These are phyloP conservation scores for Alcedo quadribrachys DNA, from an alignment of 2,797 vertebrate genomes.

Conservation along the genomic window DNA sequence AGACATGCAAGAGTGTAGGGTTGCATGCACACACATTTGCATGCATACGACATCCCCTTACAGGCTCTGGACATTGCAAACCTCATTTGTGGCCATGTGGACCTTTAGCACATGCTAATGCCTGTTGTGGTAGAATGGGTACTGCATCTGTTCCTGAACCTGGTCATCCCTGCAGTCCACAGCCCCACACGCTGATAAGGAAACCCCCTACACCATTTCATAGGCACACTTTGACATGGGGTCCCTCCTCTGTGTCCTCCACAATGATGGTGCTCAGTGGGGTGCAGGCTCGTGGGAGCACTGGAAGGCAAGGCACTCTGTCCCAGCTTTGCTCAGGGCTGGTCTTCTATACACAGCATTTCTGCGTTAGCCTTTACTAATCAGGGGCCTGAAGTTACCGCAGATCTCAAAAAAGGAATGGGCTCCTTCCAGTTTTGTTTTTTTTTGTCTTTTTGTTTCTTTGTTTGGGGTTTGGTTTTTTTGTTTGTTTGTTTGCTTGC, in stretches of 20 bases:
- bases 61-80: rapidly evolving
- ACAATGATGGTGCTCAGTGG: rapidly evolving
- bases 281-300: rapidly evolving
- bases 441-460: no score
- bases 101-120: rapidly evolving
- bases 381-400: neutral
- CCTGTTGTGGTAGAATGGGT: neutral
- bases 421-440: neutral
- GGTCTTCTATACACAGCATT: rapidly evolving
- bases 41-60: rapidly evolving
- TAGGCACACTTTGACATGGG: rapidly evolving
- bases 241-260: neutral
- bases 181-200: rapidly evolving
- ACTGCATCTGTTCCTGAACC: neutral
- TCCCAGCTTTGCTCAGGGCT: no score
- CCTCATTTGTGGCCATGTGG: neutral
- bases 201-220: neutral
- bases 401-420: neutral
- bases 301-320: neutral
- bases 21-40: rapidly evolving
- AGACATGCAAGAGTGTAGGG: rapidly evolving
- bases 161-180: neutral
- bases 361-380: neutral
- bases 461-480: no score
- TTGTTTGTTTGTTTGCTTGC: no score